Percentiles rank a stretch among this genome's conserved stretches.
Evolutionary conservation across 1,140 invertebrate genomes (phyloP).

Genomic region (Zaprionus kolodkinae): DNA sequence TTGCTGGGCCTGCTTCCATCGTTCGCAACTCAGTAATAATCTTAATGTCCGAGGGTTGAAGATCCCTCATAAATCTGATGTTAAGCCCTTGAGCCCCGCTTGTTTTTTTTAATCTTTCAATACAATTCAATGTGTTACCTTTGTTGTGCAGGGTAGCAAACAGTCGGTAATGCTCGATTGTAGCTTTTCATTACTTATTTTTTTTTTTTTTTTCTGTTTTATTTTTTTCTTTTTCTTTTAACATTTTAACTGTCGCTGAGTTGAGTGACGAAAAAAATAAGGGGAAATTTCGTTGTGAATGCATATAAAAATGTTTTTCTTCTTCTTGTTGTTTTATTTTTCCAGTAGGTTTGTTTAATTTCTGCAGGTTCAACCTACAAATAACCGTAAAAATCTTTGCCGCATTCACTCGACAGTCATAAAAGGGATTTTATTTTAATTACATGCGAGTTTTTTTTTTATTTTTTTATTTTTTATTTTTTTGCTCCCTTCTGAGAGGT

Average conservation of each 20-base stretch:
- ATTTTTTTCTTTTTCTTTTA: conserved; percentile 6
- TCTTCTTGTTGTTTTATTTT: conserved; percentile 10
- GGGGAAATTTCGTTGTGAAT: conserved; percentile 36
- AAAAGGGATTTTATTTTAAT: conserved; percentile 79
- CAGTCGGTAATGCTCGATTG: not conserved
- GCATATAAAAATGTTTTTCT: conserved; percentile 38
- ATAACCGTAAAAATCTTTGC: conserved; percentile 74
- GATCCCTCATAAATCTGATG: conserved; percentile 18
- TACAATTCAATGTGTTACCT: not conserved
- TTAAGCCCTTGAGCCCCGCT: conserved; percentile 18
- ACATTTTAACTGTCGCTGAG: not conserved
- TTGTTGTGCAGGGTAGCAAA: not conserved
- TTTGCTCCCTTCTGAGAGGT: conserved; percentile 14
- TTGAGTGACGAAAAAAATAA: conserved; percentile 9
- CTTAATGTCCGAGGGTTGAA: not conserved
- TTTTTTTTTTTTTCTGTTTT: not conserved
- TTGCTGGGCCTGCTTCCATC: too few relatives aligned
- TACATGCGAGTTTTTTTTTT: conserved; percentile 75
- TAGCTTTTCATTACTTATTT: not conserved
- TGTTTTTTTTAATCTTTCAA: conserved; percentile 15
- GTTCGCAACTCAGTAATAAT: too few relatives aligned
- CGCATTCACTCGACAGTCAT: conserved; percentile 52
- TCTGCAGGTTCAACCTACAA: conserved; percentile 64
- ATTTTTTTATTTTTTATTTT: conserved; percentile 36
- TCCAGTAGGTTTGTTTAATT: conserved; percentile 65